Evolutionary conservation across 2,113 vertebrate species (phyloP).

Genomic region (Climacteris rufus): DNA sequence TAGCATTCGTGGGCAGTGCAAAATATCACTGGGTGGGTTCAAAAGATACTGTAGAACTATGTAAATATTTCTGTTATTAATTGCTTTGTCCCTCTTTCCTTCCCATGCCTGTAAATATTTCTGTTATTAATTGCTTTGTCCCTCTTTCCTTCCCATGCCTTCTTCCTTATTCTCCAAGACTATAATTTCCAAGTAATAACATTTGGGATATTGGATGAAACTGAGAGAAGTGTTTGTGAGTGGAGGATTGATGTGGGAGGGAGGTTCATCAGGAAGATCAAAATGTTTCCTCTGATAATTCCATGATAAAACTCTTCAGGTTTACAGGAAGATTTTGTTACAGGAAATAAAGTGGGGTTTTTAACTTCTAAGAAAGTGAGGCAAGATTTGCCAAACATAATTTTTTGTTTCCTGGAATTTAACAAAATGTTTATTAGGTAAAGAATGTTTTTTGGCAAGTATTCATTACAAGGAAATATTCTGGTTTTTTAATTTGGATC

Average conservation of each 20-base stretch:
- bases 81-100: background rate
- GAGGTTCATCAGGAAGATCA: background rate
- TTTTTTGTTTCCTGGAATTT: conserved; percentile 30
- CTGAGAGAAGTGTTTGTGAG: background rate
- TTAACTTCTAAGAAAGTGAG: background rate
- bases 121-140: background rate
- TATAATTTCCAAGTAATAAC: background rate
- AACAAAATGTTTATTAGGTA: background rate
- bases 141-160: background rate
- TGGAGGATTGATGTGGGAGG: background rate
- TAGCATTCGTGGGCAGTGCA: background rate
- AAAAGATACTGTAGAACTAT: background rate
- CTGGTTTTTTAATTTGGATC: background rate
- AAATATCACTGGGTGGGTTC: background rate
- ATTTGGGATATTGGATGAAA: background rate
- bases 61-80: background rate
- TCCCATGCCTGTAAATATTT: background rate
- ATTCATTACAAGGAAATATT: background rate
- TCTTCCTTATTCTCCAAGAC: background rate
- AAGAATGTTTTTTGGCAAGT: background rate
- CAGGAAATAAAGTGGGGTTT: background rate
- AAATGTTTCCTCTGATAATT: background rate
- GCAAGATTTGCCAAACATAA: background rate
- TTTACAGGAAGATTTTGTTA: background rate
- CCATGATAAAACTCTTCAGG: background rate